Evolutionary conservation across 2,888 invertebrate genomes (phyloP).

Genomic region (Gortyna flavago): DNA sequence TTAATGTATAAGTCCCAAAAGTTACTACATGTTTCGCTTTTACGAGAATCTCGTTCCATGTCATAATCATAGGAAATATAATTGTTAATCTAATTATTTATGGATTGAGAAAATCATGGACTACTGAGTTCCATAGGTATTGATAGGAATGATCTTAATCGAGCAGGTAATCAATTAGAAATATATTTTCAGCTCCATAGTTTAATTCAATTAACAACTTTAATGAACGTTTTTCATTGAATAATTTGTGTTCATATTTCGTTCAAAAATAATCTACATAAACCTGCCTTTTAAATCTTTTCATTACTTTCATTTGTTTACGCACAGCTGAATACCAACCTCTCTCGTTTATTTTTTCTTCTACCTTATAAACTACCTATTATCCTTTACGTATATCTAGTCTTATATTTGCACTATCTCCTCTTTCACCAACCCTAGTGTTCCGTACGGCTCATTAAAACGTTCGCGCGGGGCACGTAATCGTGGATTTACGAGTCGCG

Average conservation of each 20-base stretch:
- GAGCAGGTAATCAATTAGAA: slow-evolving; percentile 32
- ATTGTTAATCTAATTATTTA: slow-evolving; percentile 14
- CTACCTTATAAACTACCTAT: not conserved
- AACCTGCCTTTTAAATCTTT: not conserved
- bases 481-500: slow-evolving; percentile 75
- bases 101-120: slow-evolving; percentile 1
- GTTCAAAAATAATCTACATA: not conserved
- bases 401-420: slow-evolving; percentile 9
- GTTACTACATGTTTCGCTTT: not conserved
- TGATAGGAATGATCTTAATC: slow-evolving; percentile 25
- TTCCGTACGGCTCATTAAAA: slow-evolving; percentile 74
- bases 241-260: slow-evolving; percentile 17
- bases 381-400: not conserved
- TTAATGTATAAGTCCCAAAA: slow-evolving; percentile 7
- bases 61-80: not conserved
- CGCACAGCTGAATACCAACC: not conserved
- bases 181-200: slow-evolving; percentile 14
- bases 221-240: slow-evolving; percentile 45
- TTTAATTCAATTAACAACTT: slow-evolving; percentile 31
- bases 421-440: slow-evolving; percentile 58
- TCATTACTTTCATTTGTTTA: not conserved
- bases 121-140: slow-evolving; percentile 24
- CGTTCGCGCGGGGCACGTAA: slow-evolving; percentile 72
- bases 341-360: not conserved
- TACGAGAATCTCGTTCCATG: not conserved